Percentiles rank a stretch among this genome's conserved stretches.
Evolutionary conservation across 2,113 vertebrate genomes (phyloP).

Genomic region (Paradoxurus hermaphroditus): DNA sequence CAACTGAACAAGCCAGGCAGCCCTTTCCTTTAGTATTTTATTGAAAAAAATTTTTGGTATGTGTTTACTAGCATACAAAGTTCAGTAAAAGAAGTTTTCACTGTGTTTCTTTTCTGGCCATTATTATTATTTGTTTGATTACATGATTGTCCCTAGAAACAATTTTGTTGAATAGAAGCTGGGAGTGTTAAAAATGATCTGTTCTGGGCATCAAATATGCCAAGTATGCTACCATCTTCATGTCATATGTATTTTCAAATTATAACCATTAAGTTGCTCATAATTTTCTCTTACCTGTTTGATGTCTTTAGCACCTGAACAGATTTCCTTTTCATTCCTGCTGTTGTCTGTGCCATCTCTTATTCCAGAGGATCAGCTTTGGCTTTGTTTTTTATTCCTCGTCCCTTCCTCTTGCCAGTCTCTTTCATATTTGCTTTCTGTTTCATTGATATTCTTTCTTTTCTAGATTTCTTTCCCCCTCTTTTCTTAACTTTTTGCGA

Average conservation of each 20-base stretch:
- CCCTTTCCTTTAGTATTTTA: not conserved
- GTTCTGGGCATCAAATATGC: not conserved
- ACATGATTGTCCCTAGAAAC: not conserved
- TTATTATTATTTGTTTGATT: slow-evolving; percentile 6
- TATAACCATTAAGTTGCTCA: not conserved
- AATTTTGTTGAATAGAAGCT: slow-evolving; percentile 4
- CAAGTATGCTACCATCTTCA: not conserved
- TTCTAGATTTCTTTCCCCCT: not conserved
- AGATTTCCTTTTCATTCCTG: not conserved
- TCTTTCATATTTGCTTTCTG: not conserved
- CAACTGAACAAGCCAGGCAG: no score
- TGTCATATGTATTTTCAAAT: not conserved
- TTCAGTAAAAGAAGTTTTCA: not conserved
- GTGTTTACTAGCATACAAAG: not conserved
- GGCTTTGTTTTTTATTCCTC: not conserved
- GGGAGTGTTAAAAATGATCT: not conserved
- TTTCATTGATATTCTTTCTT: not conserved
- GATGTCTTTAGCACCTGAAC: not conserved
- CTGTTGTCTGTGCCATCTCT: not conserved
- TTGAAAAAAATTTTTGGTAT: not conserved
- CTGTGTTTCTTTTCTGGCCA: not conserved
- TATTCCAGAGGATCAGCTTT: not conserved
- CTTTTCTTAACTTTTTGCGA: not conserved
- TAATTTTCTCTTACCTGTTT: not conserved
- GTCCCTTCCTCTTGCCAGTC: not conserved